Evolutionary conservation across 2,113 vertebrate species (phyloP).

Genomic region (Stegostoma tigrinum): DNA sequence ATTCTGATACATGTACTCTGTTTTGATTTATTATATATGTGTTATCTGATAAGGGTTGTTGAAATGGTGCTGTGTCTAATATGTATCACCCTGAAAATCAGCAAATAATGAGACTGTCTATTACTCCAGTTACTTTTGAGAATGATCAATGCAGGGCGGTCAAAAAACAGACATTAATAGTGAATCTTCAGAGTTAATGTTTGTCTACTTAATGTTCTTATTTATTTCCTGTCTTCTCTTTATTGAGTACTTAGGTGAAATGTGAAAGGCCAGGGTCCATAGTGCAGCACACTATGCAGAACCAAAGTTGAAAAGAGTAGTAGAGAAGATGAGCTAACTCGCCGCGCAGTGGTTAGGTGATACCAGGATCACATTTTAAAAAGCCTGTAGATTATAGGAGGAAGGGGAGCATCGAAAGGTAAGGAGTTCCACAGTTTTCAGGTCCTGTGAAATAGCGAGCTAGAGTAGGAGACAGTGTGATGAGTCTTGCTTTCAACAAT

Average conservation of each 20-base stretch:
- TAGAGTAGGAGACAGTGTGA: background rate
- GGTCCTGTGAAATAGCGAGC: background rate
- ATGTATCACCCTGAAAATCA: background rate
- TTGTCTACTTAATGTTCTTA: background rate
- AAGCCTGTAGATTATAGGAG: constrained; percentile 30
- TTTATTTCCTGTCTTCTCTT: background rate
- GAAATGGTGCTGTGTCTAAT: background rate
- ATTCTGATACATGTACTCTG: background rate
- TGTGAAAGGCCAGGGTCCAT: constrained; percentile 20
- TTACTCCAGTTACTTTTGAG: background rate
- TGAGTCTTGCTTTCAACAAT: constrained; percentile 14
- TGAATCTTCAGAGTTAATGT: background rate
- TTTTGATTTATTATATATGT: too few relatives aligned
- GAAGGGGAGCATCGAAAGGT: constrained; percentile 17
- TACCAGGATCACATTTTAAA: constrained; percentile 29
- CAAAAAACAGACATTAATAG: background rate
- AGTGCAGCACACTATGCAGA: constrained; percentile 8
- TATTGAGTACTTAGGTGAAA: constrained; percentile 26
- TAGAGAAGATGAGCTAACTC: constrained; percentile 20
- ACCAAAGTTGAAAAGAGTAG: constrained; percentile 22
- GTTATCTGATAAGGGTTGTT: background rate
- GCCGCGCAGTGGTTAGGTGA: constrained; percentile 22
- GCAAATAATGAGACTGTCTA: background rate
- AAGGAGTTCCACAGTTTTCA: constrained; percentile 1
- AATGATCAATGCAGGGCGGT: background rate